Conservation (phyloP, 2,113 vertebrate genomes). For the Platycercus adscitus region DNA sequence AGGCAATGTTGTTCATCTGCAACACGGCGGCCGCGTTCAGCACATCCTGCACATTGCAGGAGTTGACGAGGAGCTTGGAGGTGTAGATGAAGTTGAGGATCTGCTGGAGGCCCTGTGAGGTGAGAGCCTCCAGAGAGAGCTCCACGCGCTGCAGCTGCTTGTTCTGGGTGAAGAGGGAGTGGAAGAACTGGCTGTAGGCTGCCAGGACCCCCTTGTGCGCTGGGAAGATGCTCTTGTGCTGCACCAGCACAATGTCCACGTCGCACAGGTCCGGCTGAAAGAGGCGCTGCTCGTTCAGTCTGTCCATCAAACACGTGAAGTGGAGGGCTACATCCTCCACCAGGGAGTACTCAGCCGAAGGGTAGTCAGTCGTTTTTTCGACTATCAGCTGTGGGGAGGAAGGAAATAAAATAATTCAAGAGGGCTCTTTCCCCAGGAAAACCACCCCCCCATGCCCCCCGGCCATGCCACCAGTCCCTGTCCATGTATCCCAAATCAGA, state of each 20-base stretch:
- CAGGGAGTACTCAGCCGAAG: conserved; percentile 91
- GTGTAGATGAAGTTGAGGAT: conserved; percentile 98
- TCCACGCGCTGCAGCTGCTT: conserved; percentile 91
- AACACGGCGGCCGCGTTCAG: conserved; percentile 88
- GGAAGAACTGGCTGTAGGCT: conserved; percentile 94
- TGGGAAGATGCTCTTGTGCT: conserved; percentile 89
- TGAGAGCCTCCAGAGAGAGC: conserved; percentile 90
- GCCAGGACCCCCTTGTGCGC: conserved; percentile 94
- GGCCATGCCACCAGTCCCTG: fast-evolving
- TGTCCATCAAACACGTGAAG: conserved; percentile 96
- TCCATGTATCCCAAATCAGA: background rate
- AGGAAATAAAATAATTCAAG: background rate
- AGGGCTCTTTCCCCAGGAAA: background rate
- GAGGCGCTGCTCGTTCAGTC: conserved; percentile 92
- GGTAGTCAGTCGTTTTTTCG: conserved; percentile 93
- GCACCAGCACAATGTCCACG: conserved; percentile 95
- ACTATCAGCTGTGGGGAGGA: conserved; percentile 87
- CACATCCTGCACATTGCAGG: conserved; percentile 88
- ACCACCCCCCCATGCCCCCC: fast-evolving
- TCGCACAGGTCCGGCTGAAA: conserved; percentile 94
- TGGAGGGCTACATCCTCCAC: conserved; percentile 95
- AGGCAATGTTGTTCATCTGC: conserved; percentile 92
- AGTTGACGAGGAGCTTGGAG: conserved; percentile 91
- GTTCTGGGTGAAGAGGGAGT: conserved; percentile 92
- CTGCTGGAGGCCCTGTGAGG: conserved; percentile 90